Evolutionary conservation across 2,113 vertebrate species (phyloP).

Genomic region (Sardina pilchardus): DNA sequence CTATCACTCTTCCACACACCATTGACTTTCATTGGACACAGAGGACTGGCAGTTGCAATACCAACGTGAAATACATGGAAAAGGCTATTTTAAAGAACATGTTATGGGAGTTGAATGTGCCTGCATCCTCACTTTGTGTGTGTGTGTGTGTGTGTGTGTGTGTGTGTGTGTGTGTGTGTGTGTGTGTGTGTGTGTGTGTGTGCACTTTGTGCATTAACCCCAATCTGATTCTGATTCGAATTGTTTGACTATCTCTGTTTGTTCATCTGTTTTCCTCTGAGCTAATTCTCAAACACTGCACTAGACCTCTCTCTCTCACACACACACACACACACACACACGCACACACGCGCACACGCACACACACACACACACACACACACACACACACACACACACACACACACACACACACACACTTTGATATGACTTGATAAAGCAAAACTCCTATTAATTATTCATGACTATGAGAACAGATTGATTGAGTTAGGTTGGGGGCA

Average conservation of each 20-base stretch:
- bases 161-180: constrained; percentile 27
- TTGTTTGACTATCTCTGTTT: constrained; percentile 63
- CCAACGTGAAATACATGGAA: constrained; percentile 6
- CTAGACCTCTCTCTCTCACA: constrained; percentile 18
- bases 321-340: not conserved
- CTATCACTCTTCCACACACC: constrained; percentile 4
- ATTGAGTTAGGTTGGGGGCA: not conserved
- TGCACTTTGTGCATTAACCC: constrained; percentile 55
- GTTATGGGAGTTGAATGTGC: not conserved
- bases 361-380: not conserved
- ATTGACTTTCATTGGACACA: constrained; percentile 3
- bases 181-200: constrained; percentile 33
- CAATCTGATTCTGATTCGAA: constrained; percentile 61
- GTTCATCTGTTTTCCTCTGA: constrained; percentile 66
- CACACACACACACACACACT: not conserved
- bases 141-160: constrained; percentile 40
- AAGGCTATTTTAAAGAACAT: not conserved
- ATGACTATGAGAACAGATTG: not conserved
- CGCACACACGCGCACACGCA: not conserved
- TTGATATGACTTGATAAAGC: constrained; percentile 27
- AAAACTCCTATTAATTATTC: constrained; percentile 35
- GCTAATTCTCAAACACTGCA: constrained; percentile 56
- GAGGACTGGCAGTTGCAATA: not conserved
- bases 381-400: not conserved
- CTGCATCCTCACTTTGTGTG: constrained; percentile 39